Base-by-base conservation (phyloP, 2,113 vertebrate species). In the Steatornis caripensis region DNA sequence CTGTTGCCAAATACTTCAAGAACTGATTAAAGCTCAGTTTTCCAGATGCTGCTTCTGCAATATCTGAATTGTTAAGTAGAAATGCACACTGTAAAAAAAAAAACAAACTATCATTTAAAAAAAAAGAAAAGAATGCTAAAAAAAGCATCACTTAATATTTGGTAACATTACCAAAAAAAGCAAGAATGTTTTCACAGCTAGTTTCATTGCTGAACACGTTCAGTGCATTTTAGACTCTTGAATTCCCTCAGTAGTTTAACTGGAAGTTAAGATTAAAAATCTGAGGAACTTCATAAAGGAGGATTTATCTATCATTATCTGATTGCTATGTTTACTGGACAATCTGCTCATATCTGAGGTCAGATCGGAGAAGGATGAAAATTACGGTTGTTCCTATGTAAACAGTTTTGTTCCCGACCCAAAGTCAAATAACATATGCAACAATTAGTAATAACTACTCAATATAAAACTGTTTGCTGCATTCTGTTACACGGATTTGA, bases 261-360 rank as follows among this genome's bases (percentile, higher is more conserved):
- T 95, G 79, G 85, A 96, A 93, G 81, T 91, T 96, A 93, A 94
- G 94, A 95, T 89, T 90, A 84, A 87, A 81, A 86, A 92, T 43
- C 54, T 87, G 91, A 93, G 64, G 64, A 95, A 71, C 60, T 91
- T 95, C 36, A 90, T 64, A 84, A 75, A 66, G 41, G 32, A 86
- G 29, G 39, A 81, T 70, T 80, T 76, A 69, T 93, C 82, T 60
- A 62, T 69, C 45, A 77, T 18, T 94, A 83, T 49, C 29, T 66
- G 61, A 66, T n/a, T 37, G 21, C 5, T 55, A 53, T 48, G 23
- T 64, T 87, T 92, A 90, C 34, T 69, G 46, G 43, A 78, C 27
- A 70, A 36, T 70, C 84, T 68, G 78, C 27, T 80, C 20, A 16
- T 70, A 72, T n/a, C 18, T 55, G 43, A 86, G 12, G 45, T 74